These are phyloP conservation scores for Cyprinodon brontotheroides DNA, from an alignment of 2,113 vertebrate genomes.

Conservation along the genomic window DNA sequence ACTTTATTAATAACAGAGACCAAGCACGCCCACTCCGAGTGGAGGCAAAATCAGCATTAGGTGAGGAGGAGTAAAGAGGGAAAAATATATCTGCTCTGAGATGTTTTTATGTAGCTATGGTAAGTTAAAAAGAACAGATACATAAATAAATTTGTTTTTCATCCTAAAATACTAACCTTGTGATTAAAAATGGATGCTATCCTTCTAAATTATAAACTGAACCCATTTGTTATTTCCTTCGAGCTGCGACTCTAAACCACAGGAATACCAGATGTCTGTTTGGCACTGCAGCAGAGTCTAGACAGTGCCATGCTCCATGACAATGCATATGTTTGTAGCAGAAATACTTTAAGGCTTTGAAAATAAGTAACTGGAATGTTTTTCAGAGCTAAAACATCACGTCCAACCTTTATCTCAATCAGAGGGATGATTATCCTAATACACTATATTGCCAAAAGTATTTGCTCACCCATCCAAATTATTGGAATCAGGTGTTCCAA, in stretches of 20 bases:
- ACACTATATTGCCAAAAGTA: too few relatives aligned
- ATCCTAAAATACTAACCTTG: neutral
- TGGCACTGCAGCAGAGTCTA: conserved; percentile 23
- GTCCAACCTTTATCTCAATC: neutral
- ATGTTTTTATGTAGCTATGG: neutral
- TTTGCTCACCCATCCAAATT: too few relatives aligned
- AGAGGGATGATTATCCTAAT: neutral
- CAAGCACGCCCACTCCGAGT: neutral
- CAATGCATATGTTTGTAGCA: neutral
- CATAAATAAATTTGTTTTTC: neutral
- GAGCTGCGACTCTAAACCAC: neutral
- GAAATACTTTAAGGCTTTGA: neutral
- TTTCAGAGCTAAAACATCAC: neutral
- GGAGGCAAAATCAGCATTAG: neutral
- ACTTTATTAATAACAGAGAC: neutral
- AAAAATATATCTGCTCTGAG: too few relatives aligned
- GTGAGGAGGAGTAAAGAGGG: too few relatives aligned
- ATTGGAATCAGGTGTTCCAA: too few relatives aligned
- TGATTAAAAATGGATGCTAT: neutral
- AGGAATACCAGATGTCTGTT: conserved; percentile 6
- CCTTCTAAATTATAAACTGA: neutral
- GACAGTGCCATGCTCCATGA: conserved; percentile 13
- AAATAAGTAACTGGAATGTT: neutral
- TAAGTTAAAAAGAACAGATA: neutral
- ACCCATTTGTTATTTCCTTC: conserved; percentile 4